Evolutionary conservation across 2,113 vertebrate species (phyloP).

Genomic region (Amphiprion percula): DNA sequence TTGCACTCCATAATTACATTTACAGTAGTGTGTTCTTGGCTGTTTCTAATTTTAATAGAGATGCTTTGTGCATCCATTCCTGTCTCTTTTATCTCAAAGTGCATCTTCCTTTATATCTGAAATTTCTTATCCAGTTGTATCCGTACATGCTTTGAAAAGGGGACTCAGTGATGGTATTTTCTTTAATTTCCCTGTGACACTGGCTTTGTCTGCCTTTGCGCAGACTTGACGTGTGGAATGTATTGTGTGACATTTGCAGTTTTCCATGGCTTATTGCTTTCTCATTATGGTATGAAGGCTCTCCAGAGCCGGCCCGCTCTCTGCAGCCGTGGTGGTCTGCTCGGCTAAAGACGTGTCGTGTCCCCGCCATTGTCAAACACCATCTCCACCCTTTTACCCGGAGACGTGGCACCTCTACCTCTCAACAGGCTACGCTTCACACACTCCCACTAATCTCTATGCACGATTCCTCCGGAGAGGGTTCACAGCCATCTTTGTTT

Average conservation of each 20-base stretch:
- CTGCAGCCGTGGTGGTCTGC: conserved; percentile 70
- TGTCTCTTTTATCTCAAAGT: conserved; percentile 19
- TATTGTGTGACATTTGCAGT: conserved; percentile 49
- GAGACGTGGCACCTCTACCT: conserved; percentile 59
- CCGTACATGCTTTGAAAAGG: conserved; percentile 2
- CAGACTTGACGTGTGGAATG: conserved; percentile 69
- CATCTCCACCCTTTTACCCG: conserved; percentile 51
- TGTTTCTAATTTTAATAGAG: conserved; percentile 18
- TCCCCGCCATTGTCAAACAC: conserved; percentile 59
- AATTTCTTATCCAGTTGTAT: not conserved
- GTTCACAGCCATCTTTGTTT: conserved; percentile 71
- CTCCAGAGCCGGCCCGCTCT: conserved; percentile 43
- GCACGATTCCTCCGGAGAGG: conserved; percentile 43
- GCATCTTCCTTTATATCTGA: conserved; percentile 5
- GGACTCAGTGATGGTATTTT: conserved; percentile 1
- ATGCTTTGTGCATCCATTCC: not conserved
- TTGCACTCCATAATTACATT: conserved; percentile 47
- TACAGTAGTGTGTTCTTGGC: conserved; percentile 8
- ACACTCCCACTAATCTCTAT: conserved; percentile 65
- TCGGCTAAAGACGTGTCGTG: conserved; percentile 18
- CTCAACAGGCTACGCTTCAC: conserved; percentile 52
- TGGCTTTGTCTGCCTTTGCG: conserved; percentile 47
- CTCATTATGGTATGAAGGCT: conserved; percentile 42
- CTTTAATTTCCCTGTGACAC: conserved; percentile 25
- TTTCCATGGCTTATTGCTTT: conserved; percentile 63